Evolutionary conservation across 2,888 invertebrate genomes (phyloP), one percentile per base, ranked within the genome.

Genomic region (Drosophila quasianomalipes): DNA sequence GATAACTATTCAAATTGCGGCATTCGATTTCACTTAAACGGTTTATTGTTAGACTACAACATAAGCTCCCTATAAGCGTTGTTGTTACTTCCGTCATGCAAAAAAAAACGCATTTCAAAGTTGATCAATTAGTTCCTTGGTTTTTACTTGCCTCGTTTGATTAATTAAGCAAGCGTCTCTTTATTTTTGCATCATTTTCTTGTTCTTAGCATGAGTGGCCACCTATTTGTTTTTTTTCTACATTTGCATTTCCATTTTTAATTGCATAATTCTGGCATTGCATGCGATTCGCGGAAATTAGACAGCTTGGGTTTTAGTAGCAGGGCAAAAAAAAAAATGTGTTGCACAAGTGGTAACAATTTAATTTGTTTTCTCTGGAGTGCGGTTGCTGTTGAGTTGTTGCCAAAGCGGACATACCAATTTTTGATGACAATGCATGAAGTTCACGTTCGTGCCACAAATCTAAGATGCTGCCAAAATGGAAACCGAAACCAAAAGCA

Each of bases 391-490:
- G 28, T 19, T 49, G 59, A 35, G 54, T 35, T 54, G 54, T 51
- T 59, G 52, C 62, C 61, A 57, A 51, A 59, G 62, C 57, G 64
- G 65, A 74, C 57, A 62, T 58, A 76, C 81, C 75, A 79, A 75
- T 81, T 79, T 85, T 87, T 85, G 85, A 83, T 76, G 85, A 85
- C 87, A 87, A 82, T 85, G 88, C 85, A 88, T 85, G 85, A 84
- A 85, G 86, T 89, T 86, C 89, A 86, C 84, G 86, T 86, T 86
- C 89, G 89, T 86, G 85, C 84, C 85, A 86, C 86, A 89, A 86
- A 86, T 86, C 85, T 89, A 44, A 81, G 86, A 85, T 88, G 82
- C 71, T 61, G 72, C 67, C 69, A 71, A 73, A 66, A 76, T 73
- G 74, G 74, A 79, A 83, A 85, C 71, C 53, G 84, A 82, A 80